These are phyloP conservation scores for Theristus sp. DNA, from an alignment of 2,888 invertebrate species.

Conservation along the genomic window DNA sequence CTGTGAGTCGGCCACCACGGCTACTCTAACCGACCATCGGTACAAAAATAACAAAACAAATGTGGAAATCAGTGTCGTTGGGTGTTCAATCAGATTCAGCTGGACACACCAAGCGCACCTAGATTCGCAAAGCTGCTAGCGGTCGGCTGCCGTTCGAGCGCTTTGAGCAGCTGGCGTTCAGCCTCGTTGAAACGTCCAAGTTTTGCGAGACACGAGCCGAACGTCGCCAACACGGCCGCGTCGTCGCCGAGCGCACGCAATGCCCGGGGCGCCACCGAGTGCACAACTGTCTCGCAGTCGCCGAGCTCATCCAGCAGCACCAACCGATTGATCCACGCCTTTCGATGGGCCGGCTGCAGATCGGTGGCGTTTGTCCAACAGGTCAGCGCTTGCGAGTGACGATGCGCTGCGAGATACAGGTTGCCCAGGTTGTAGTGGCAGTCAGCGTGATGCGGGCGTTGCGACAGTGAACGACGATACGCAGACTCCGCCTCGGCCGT, in stretches of 20 bases:
- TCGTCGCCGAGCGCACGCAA: conserved; percentile 51
- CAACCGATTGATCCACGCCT: conserved; percentile 79
- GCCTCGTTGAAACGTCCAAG: conserved; percentile 53
- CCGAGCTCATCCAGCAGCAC: conserved; percentile 60
- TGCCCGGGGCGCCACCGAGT: conserved; percentile 43
- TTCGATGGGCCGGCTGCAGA: conserved; percentile 54
- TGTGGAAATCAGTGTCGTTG: too few species aligned
- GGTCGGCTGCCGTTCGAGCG: conserved; percentile 44
- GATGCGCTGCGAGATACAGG: conserved; percentile 60
- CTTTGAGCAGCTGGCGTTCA: conserved; percentile 56
- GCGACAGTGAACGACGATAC: conserved; percentile 56
- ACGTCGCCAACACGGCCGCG: conserved; percentile 58
- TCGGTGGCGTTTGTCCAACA: conserved; percentile 64
- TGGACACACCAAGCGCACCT: too few species aligned
- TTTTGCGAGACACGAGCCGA: conserved; percentile 75
- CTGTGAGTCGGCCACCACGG: too few species aligned
- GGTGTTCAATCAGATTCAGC: too few species aligned
- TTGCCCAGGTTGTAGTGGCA: conserved; percentile 87
- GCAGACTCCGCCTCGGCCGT: conserved; percentile 51
- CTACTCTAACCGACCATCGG: too few species aligned
- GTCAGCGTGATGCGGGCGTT: conserved; percentile 64
- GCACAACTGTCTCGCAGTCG: neutral
- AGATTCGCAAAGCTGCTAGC: neutral
- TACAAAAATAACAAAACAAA: neutral
- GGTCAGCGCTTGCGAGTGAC: conserved; percentile 51